Evolutionary conservation across 1,140 invertebrate genomes (phyloP).

Genomic region (Magallana gigas): DNA sequence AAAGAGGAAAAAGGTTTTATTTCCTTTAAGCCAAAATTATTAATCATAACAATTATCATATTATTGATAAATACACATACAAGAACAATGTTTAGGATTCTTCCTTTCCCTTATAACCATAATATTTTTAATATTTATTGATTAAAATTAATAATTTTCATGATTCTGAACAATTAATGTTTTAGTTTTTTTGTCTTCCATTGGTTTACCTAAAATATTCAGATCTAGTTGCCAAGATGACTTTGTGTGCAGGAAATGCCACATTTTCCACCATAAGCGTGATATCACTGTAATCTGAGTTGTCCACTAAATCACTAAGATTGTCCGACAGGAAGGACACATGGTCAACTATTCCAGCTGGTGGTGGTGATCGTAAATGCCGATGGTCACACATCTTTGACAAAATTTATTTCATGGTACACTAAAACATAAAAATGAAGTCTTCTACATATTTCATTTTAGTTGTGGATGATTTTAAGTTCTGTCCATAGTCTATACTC

Average conservation of each 20-base stretch:
- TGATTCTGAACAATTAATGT: too few relatives aligned
- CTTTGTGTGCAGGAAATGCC: conserved; percentile 91
- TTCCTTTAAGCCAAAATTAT: too few relatives aligned
- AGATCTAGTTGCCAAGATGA: conserved; percentile 94
- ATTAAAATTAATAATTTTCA: too few relatives aligned
- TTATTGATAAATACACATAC: too few relatives aligned
- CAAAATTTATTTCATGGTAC: not conserved
- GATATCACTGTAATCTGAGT: conserved; percentile 94
- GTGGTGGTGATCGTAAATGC: conserved; percentile 71
- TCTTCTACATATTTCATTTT: not conserved
- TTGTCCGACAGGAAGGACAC: conserved; percentile 83
- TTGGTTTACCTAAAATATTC: conserved; percentile 91
- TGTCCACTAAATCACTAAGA: conserved; percentile 90
- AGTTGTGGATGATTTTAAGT: too few relatives aligned
- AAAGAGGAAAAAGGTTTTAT: too few relatives aligned
- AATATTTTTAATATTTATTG: too few relatives aligned
- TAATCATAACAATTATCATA: too few relatives aligned
- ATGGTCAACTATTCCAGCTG: conserved; percentile 77
- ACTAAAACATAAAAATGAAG: not conserved
- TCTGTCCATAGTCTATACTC: too few relatives aligned
- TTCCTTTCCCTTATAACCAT: too few relatives aligned
- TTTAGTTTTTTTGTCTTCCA: too few relatives aligned
- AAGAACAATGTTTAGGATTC: too few relatives aligned
- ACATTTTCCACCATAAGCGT: conserved; percentile 91
- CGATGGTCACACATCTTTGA: conserved; percentile 77